phyloP scores from a whole-genome alignment of 2,797 vertebrate species.

The Danionella dracula region DNA sequence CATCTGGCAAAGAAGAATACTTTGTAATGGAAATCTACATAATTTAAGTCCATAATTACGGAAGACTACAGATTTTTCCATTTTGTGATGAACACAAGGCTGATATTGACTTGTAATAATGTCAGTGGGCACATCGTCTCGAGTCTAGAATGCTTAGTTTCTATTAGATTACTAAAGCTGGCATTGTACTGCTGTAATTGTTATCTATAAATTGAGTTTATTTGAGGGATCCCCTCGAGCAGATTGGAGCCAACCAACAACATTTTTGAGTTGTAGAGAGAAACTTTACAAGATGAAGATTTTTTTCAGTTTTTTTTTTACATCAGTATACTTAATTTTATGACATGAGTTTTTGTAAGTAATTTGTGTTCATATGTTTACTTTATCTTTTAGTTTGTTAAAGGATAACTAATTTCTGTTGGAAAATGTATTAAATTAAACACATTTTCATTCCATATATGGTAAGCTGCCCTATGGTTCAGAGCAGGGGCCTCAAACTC shows the following conservation, averaged over 20 bases:
- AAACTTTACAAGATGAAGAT: neutral
- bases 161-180: neutral
- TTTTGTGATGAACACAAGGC: neutral
- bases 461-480: too few species aligned
- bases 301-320: neutral
- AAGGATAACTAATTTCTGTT: too few species aligned
- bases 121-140: neutral
- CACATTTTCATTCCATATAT: too few species aligned
- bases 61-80: neutral
- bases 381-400: too few species aligned
- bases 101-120: slow-evolving; percentile 6
- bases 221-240: neutral
- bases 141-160: neutral
- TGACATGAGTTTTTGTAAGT: too few species aligned
- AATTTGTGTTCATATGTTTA: too few species aligned
- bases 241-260: neutral
- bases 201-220: neutral
- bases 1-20: neutral
- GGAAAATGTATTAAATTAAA: too few species aligned
- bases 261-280: neutral
- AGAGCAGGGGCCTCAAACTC: too few species aligned
- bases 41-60: slow-evolving; percentile 6
- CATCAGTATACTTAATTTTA: neutral
- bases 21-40: slow-evolving; percentile 1
- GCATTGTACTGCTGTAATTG: neutral